Evolutionary conservation across 2,888 invertebrate species (phyloP).

Genomic region (Exephanes ischioxanthus): DNA sequence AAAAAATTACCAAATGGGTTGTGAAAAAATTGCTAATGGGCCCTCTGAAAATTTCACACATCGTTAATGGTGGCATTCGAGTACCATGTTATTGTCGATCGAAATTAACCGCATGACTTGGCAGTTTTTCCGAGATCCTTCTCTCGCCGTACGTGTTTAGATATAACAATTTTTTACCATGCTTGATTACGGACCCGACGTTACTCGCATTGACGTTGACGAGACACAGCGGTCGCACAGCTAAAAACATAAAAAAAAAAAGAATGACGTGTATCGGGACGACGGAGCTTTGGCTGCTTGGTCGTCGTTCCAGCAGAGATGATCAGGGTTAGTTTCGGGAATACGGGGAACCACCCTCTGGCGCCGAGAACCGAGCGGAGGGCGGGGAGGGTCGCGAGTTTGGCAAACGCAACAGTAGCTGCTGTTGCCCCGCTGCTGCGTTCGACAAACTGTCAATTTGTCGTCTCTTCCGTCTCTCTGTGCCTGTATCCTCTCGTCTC

Average conservation of each 20-base stretch:
- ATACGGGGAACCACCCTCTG: background rate
- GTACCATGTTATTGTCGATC: too few species aligned
- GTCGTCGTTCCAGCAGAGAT: background rate
- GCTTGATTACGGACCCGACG: too few species aligned
- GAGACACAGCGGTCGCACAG: too few species aligned
- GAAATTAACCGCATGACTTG: too few species aligned
- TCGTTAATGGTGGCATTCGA: too few species aligned
- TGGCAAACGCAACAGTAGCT: slow-evolving; percentile 32
- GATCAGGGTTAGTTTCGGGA: slow-evolving; percentile 72
- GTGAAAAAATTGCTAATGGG: too few species aligned
- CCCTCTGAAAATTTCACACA: too few species aligned
- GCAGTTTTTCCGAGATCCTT: too few species aligned
- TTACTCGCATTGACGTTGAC: too few species aligned
- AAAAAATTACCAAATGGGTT: too few species aligned
- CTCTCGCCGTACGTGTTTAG: too few species aligned
- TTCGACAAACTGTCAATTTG: slow-evolving; percentile 84
- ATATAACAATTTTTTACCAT: too few species aligned
- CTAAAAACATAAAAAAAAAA: background rate
- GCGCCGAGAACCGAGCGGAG: background rate
- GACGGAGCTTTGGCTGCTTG: background rate
- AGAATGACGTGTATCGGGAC: background rate
- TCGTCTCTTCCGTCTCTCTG: slow-evolving; percentile 67
- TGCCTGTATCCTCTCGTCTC: slow-evolving; percentile 41
- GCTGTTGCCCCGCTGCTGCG: slow-evolving; percentile 76
- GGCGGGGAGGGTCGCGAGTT: slow-evolving; percentile 38